These are phyloP conservation scores for Cyphomyrus discorhynchus DNA, from an alignment of 2,113 vertebrate species.

Conservation along the genomic window DNA sequence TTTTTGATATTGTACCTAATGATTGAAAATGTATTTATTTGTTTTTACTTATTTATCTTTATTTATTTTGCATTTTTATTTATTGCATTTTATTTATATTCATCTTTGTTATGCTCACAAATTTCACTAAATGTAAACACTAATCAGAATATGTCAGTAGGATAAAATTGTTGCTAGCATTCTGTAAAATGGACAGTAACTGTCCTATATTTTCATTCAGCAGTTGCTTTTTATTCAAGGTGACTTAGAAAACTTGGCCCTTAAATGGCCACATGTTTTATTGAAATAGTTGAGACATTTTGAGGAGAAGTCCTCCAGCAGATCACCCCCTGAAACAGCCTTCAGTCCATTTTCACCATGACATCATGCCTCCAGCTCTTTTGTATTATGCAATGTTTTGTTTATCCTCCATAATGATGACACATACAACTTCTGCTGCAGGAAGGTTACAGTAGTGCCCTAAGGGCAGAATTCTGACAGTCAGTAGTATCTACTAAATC, in stretches of 20 bases:
- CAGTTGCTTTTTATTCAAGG: background rate
- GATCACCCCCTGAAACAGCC: background rate
- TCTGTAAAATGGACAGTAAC: background rate
- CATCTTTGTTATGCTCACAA: background rate
- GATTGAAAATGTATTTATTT: background rate
- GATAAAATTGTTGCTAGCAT: background rate
- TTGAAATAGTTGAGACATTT: background rate
- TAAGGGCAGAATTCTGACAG: background rate
- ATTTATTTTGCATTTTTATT: constrained; percentile 26
- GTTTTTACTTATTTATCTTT: background rate
- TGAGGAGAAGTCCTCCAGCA: background rate
- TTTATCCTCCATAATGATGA: background rate
- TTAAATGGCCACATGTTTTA: background rate
- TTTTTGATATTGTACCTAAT: background rate
- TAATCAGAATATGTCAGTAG: background rate
- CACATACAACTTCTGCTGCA: background rate
- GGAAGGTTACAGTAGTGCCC: background rate
- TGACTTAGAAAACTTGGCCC: background rate
- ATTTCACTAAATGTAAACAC: background rate
- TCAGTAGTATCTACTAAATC: background rate
- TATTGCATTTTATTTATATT: background rate
- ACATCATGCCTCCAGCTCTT: background rate
- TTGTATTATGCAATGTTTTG: background rate
- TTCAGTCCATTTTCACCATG: background rate
- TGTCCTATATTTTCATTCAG: background rate